Evolutionary conservation across 2,113 vertebrate species (phyloP), one percentile per base, ranked within the genome.

Genomic region (Mixornis gularis): DNA sequence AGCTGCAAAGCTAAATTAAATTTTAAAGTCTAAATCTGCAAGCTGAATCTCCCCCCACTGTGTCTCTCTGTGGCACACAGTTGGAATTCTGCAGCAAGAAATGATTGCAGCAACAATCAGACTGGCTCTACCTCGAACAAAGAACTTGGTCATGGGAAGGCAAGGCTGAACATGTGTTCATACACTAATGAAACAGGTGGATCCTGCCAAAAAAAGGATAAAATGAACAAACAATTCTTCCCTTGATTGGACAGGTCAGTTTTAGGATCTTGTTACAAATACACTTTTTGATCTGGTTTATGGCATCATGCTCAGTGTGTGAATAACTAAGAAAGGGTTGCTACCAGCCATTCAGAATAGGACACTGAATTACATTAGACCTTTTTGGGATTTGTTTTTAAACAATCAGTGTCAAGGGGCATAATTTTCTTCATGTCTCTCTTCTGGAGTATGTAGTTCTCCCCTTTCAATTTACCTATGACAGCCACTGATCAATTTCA

Each of bases 261-360:
- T 89, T 93, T 86, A 78, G 94, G 80, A 87, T 88, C 77, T 59
- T 84, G 30, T 89, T 87, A 82, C 71, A 87, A 91, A 72, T 41
- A 55, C 2, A 36, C 11, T 68, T 93, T 88, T 59, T 8, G 8
- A 72, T 60, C 58, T 79, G 46, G 32, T 87, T 89, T 92, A 69
- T 27, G 34, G 63, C 70, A 72, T 58, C 32, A 65, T 17, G 44
- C 19, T 89, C 77, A 64, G 12, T 18, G 56, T 91, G 56, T 76
- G 70, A 92, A 58, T 58, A 82, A 74, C 53, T 69, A 70, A 56
- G 49, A 40, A 68, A 46, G 12, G 41, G 46, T 41, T 82, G 41
- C 53, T 69, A 74, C 20, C 34, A 82, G 29, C 30, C 49, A 69
- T 44, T 32, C 53, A 81, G 58, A 85, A 68, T 17, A 76, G 41